Conservation (phyloP, 2,113 vertebrate genomes). For the Sphaerodactylus townsendi region DNA sequence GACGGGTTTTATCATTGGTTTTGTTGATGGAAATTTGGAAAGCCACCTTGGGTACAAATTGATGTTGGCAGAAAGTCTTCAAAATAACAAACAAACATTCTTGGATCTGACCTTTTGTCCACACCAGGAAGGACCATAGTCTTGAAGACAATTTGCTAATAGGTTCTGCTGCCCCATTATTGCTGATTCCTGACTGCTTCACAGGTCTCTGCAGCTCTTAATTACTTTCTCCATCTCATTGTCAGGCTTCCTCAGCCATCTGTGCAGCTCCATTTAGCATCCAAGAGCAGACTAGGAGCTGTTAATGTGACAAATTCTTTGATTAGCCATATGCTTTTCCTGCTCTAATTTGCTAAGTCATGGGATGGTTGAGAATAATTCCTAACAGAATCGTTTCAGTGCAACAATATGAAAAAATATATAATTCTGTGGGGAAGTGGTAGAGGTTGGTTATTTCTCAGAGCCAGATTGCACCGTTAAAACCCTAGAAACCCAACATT, state of each 20-base stretch:
- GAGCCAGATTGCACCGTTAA: neutral
- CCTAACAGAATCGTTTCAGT: neutral
- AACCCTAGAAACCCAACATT: neutral
- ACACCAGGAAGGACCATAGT: neutral
- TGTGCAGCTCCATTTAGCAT: slow-evolving; percentile 23
- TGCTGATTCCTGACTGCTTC: neutral
- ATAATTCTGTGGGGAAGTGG: neutral
- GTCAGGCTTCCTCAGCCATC: slow-evolving; percentile 13
- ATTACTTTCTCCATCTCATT: slow-evolving; percentile 1
- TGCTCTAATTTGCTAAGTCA: neutral
- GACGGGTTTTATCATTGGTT: too few species aligned
- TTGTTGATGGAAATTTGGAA: too few species aligned
- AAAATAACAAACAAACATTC: neutral
- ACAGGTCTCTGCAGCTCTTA: neutral
- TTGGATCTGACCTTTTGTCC: neutral
- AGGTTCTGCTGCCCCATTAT: neutral
- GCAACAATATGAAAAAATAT: too few species aligned
- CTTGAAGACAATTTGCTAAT: neutral
- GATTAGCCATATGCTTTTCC: slow-evolving; percentile 1
- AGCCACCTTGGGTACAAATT: too few species aligned
- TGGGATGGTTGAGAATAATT: neutral
- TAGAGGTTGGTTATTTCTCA: neutral
- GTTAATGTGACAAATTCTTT: slow-evolving; percentile 4
- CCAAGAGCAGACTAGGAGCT: neutral
- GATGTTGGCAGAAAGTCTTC: too few species aligned